Evolutionary conservation across 2,888 invertebrate species (phyloP), one percentile per base, ranked within the genome.

Genomic region (Heliconius ismenius): DNA sequence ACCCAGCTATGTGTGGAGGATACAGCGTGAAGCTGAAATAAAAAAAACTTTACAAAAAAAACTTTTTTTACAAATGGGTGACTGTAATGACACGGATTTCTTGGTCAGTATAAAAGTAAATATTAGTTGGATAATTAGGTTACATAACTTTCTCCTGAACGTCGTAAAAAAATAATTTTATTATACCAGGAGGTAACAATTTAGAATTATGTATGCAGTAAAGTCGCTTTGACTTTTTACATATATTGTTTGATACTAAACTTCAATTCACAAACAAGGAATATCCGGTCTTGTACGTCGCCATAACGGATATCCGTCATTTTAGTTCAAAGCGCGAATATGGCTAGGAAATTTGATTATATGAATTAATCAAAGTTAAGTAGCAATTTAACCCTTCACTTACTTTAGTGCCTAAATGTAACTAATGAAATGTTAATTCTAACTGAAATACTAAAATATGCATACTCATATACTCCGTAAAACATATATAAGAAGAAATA

Each of bases 241-340:
- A 24, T 62, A 62, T 13, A n/a, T 15, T 24, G 26, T 26, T 24
- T 24, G 18, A 64, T 26, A 62, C 67, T 69, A 62, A 75, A 36
- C 24, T 9, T 39, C 54, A 63, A 67, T 70, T 68, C 70, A 32
- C 39, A 70, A 76, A 72, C 72, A 72, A 76, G 60, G 49, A 60
- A 65, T n/a, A 64, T 76, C 76, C 72, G 72, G 76, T 36, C 21
- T 60, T 58, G 43, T 64, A 11, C 21, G 36, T 26, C 64, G 64
- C 65, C 39, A 26, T 3, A 60, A 18, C 76, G 76, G 76, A 76
- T 60, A 60, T 76, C 72, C 60, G 43, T 65, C 28, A 60, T 75
- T 64, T 60, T n/a, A 73, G 65, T 73, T 73, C 58, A 72, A 67
- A 72, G 43, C n/a, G 58, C 60, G 58, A 73, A 65, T 67, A 67